Percentiles rank a stretch among this genome's conserved stretches.
These are phyloP conservation scores for Megaustenia siamemsis DNA, from an alignment of 2,888 invertebrate genomes.

Conservation along the genomic window DNA sequence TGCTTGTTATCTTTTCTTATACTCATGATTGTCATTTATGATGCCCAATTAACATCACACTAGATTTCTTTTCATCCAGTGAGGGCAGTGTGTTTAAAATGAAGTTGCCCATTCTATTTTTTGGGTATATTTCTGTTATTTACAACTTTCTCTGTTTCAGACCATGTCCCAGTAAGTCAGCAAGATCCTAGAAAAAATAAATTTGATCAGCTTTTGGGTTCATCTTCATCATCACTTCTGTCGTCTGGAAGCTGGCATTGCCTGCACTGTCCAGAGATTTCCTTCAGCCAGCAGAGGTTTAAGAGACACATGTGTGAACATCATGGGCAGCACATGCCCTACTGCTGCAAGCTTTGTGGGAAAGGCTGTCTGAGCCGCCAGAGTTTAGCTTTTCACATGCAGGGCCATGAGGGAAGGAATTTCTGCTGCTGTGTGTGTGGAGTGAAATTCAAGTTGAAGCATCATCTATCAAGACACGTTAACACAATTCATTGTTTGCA, in stretches of 20 bases:
- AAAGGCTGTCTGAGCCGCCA: slow-evolving; percentile 42
- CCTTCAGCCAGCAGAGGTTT: neutral
- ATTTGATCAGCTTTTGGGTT: neutral
- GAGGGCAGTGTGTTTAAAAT: neutral
- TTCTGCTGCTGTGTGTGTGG: slow-evolving; percentile 41
- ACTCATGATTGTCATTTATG: too few species aligned
- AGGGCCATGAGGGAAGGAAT: slow-evolving; percentile 33
- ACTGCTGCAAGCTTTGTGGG: slow-evolving; percentile 28
- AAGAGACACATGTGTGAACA: slow-evolving; percentile 39
- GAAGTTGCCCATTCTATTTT: neutral
- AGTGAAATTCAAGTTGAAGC: slow-evolving; percentile 48
- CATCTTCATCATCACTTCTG: neutral
- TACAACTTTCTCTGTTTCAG: slow-evolving; percentile 28
- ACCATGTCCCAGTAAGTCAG: neutral
- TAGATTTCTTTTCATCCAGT: neutral
- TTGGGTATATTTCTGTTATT: neutral
- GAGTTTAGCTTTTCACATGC: slow-evolving; percentile 32
- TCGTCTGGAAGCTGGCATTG: slow-evolving; percentile 16
- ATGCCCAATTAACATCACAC: too few species aligned
- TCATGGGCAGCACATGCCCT: slow-evolving; percentile 45
- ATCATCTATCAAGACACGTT: slow-evolving; percentile 46
- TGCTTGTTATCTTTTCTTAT: too few species aligned
- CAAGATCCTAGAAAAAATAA: neutral
- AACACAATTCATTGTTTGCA: slow-evolving; percentile 36
- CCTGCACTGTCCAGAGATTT: slow-evolving; percentile 25